Conservation (phyloP, 1,140 invertebrate genomes). For the Diabrotica virgifera region DNA sequence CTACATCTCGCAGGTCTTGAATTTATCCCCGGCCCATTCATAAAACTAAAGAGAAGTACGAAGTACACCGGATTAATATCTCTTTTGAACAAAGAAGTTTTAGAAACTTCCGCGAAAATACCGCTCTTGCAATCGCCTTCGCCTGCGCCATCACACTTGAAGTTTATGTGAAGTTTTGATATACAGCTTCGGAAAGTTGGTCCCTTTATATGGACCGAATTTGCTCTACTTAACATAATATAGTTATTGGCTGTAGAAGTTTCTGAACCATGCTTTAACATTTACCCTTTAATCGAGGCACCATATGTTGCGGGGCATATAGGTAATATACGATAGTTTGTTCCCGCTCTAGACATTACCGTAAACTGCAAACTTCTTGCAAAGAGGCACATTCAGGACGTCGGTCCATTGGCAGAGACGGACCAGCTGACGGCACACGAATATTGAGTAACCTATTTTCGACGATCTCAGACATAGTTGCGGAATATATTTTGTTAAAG, state of each 20-base stretch:
- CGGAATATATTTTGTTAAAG: too few species aligned
- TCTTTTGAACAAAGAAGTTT: constrained; percentile 2
- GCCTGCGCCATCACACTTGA: background rate
- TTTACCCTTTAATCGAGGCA: constrained; percentile 26
- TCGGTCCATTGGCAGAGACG: too few species aligned
- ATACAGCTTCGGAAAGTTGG: constrained; percentile 17
- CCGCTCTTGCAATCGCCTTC: background rate
- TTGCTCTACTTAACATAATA: constrained; percentile 26
- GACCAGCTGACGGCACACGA: too few species aligned
- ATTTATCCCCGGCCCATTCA: background rate
- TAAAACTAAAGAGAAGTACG: background rate
- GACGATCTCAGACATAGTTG: too few species aligned
- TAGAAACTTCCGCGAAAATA: background rate
- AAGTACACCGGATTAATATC: background rate
- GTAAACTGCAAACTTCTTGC: constrained; percentile 8
- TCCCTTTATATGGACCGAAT: constrained; percentile 19
- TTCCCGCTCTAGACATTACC: constrained; percentile 25
- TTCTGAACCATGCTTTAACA: constrained; percentile 26
- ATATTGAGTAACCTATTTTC: too few species aligned
- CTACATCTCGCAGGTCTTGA: background rate
- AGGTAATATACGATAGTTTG: constrained; percentile 29
- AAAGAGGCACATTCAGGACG: too few species aligned
- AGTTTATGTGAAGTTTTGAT: constrained; percentile 23
- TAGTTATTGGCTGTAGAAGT: constrained; percentile 27
- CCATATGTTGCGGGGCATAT: constrained; percentile 28